Evolutionary conservation across 2,888 invertebrate genomes (phyloP), one percentile per base, ranked within the genome.

Genomic region (Tachina grossa): DNA sequence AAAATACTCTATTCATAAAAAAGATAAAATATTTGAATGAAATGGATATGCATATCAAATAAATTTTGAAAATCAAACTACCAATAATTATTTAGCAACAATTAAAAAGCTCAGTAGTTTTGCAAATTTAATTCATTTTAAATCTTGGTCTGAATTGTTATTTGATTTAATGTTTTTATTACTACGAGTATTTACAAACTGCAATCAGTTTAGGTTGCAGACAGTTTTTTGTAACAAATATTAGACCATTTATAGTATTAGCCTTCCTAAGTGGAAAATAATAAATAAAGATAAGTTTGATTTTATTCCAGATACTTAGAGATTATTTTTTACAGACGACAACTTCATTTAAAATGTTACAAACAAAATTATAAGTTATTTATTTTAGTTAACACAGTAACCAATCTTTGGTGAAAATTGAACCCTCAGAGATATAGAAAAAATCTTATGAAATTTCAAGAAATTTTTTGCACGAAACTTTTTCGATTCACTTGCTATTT

Each of bases 81-180:
- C 1, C 43, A 19, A 31, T 41, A 45, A 63, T 19, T 13, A 63
- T 43, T 45, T 57, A 45, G 2, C n/a, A 57, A 39, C n/a, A 39
- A 9, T 39, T n/a, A 59, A 9, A 3, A 57, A 14, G 1, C 57
- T 13, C 31, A 57, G 39, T 31, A 57, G 55, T 57, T 31, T 59
- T 59, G 41, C 39, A 13, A 2, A 31, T 1, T 61, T n/a, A 16
- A 43, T 31, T 31, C 6, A n/a, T 14, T 16, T 39, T 8, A 31
- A 57, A 14, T 57, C 13, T 57, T 31, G 57, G 2, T 43, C n/a
- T 43, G 19, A 61, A 43, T 59, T 39, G 2, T 5, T 61, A 43
- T 10, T 43, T 61, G 41, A 19, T 61, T 61, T 41, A 43, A 61
- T 41, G 16, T 61, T 16, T 55, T 55, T 39, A 41, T 61, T 31